phyloP scores from a whole-genome alignment of 2,888 invertebrate genomes.

The Leptinotarsa tumamoca region DNA sequence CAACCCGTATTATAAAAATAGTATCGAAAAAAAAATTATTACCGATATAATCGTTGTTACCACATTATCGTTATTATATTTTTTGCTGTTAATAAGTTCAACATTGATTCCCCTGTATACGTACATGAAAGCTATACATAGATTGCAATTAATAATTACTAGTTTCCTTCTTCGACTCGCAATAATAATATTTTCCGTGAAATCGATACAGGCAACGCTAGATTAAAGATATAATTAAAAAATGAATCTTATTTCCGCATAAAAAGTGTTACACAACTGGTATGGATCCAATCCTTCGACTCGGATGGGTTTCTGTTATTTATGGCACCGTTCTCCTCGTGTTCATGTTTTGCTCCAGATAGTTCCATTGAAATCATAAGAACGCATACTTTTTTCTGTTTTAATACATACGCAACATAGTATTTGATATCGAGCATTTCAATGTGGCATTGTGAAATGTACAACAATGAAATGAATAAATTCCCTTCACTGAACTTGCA shows the following conservation, averaged over 20 bases:
- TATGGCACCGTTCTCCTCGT: slow-evolving; percentile 18
- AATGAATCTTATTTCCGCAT: slow-evolving; percentile 18
- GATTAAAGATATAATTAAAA: slow-evolving; percentile 1
- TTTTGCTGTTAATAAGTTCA: neutral
- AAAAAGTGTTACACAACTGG: slow-evolving; percentile 21
- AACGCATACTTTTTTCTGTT: slow-evolving; percentile 10
- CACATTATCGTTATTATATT: no score
- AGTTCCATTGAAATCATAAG: slow-evolving; percentile 9
- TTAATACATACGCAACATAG: neutral
- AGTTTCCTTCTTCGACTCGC: neutral
- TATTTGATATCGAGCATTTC: neutral
- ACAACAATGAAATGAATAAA: neutral
- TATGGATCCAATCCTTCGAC: slow-evolving; percentile 7
- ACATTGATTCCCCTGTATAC: neutral
- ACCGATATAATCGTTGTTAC: no score
- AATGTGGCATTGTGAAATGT: neutral
- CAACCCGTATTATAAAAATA: no score
- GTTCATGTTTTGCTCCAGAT: slow-evolving; percentile 18
- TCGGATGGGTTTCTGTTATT: slow-evolving; percentile 16
- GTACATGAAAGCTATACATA: neutral
- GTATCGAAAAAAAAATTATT: no score
- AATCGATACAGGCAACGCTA: slow-evolving; percentile 3
- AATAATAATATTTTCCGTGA: slow-evolving; percentile 17
- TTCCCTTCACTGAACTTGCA: no score
- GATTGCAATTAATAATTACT: slow-evolving; percentile 1